phyloP scores from a whole-genome alignment of 2,797 vertebrate genomes.

The Pangasius macronema region DNA sequence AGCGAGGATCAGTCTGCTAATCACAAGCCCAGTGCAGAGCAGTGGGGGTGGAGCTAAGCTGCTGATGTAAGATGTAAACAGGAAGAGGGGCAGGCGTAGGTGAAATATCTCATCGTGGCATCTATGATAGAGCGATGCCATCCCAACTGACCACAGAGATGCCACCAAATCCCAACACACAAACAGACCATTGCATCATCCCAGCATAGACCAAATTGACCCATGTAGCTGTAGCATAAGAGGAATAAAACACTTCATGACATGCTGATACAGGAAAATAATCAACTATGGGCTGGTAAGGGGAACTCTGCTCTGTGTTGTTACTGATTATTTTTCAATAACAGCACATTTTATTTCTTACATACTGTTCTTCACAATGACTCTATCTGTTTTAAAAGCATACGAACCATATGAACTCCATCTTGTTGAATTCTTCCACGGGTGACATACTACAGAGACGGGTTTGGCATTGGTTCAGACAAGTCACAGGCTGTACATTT shows the following conservation, averaged over 20 bases:
- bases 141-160: background rate
- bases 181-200: background rate
- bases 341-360: background rate
- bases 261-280: background rate
- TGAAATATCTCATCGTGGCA: constrained; percentile 8
- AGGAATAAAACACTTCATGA: background rate
- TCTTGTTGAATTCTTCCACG: constrained; percentile 7
- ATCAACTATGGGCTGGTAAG: background rate
- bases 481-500: constrained; percentile 7
- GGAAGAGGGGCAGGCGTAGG: constrained; percentile 8
- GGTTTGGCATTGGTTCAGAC: background rate
- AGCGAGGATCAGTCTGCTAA: background rate
- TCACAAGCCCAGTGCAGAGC: background rate
- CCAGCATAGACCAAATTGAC: background rate
- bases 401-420: background rate
- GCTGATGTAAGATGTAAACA: constrained; percentile 59
- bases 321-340: background rate
- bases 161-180: background rate
- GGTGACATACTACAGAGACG: background rate
- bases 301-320: background rate
- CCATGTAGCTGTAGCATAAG: background rate
- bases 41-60: constrained; percentile 46
- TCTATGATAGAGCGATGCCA: background rate
- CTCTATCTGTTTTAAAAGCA: background rate
- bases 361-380: background rate